phyloP scores from a whole-genome alignment of 2,113 vertebrate genomes.

The Salminus brasiliensis region DNA sequence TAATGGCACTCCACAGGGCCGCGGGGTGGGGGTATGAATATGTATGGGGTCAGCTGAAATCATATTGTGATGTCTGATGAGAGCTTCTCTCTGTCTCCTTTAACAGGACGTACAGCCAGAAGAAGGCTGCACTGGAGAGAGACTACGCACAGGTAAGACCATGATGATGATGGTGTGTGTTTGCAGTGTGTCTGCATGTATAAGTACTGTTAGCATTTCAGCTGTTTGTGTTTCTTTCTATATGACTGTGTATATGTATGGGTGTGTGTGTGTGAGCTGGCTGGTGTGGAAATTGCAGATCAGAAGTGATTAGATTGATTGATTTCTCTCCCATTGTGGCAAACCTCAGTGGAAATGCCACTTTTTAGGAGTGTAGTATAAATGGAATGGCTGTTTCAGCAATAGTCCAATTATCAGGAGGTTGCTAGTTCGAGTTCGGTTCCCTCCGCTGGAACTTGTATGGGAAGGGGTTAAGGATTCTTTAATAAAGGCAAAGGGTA shows the following conservation, averaged over 20 bases:
- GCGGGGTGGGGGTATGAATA: not conserved
- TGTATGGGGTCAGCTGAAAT: not conserved
- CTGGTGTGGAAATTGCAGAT: not conserved
- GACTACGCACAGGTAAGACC: constrained; percentile 93
- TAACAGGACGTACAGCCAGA: constrained; percentile 93
- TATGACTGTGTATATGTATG: constrained; percentile 4
- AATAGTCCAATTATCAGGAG: too few species aligned
- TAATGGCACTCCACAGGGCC: not conserved
- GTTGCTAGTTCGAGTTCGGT: too few species aligned
- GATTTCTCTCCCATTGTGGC: not conserved
- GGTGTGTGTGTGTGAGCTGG: constrained; percentile 3
- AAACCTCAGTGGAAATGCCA: too few species aligned
- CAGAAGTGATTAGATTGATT: constrained; percentile 14
- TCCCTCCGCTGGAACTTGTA: too few species aligned
- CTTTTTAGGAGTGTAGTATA: too few species aligned
- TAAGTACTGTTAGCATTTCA: not conserved
- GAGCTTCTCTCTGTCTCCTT: constrained; percentile 39
- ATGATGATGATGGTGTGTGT: not conserved
- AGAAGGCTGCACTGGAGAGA: constrained; percentile 93
- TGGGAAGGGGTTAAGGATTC: too few species aligned
- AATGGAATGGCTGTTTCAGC: too few species aligned
- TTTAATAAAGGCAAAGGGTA: too few species aligned
- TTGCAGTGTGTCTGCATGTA: not conserved
- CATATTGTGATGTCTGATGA: not conserved
- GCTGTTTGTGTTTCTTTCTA: not conserved